Percentiles rank a stretch among this genome's conserved stretches.
Evolutionary conservation across 2,797 vertebrate genomes (phyloP).

Genomic region (Xenopus petersii): DNA sequence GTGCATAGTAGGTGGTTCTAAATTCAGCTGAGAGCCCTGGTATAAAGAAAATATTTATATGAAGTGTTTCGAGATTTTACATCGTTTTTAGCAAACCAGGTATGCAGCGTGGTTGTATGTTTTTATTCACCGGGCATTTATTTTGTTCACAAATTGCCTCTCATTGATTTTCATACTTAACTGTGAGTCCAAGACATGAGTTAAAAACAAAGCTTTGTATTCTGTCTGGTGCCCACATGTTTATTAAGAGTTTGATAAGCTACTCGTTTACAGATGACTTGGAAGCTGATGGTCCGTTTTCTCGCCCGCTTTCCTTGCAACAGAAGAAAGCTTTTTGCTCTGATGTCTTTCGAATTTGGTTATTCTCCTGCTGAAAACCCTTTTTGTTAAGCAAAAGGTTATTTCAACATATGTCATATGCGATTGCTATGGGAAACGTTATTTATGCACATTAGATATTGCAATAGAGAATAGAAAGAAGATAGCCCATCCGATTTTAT

Average conservation of each 20-base stretch:
- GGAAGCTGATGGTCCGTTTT: background rate
- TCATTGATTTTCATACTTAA: background rate
- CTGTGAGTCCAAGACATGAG: background rate
- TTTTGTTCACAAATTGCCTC: background rate
- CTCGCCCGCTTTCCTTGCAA: background rate
- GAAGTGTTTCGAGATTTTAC: no score
- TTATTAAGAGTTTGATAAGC: background rate
- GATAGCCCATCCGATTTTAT: no score
- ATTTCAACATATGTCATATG: no score
- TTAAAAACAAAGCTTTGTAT: background rate
- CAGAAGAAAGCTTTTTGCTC: no score
- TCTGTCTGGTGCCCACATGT: background rate
- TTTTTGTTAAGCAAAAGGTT: no score
- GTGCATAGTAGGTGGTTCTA: background rate
- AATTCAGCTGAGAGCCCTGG: background rate
- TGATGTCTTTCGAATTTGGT: no score
- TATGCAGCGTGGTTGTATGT: background rate
- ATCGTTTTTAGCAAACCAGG: background rate
- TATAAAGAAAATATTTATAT: no score
- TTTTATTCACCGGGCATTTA: background rate
- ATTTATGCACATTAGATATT: no score
- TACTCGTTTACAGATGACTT: background rate
- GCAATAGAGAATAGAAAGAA: no score
- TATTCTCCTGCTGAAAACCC: no score
- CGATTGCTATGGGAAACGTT: no score